These are phyloP conservation scores for Acrocephalus kingi DNA, from an alignment of 2,113 vertebrate genomes.

Conservation along the genomic window DNA sequence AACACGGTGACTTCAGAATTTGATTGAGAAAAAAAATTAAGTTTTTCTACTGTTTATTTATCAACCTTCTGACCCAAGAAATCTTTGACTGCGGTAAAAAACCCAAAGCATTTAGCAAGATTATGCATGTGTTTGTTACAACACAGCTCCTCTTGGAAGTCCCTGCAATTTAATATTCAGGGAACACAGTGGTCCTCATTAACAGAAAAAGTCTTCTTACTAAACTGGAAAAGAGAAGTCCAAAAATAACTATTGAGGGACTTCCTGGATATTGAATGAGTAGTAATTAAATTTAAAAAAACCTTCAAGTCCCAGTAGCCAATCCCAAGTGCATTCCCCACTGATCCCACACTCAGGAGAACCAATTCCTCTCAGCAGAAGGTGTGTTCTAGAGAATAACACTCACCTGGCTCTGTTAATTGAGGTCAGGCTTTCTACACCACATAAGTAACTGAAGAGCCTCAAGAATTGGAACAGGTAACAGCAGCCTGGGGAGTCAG, in stretches of 20 bases:
- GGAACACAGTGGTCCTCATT: neutral
- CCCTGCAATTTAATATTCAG: neutral
- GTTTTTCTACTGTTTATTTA: neutral
- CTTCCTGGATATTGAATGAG: neutral
- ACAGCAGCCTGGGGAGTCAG: neutral
- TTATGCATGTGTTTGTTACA: neutral
- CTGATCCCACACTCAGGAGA: neutral
- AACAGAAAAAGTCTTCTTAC: neutral
- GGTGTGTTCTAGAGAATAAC: neutral
- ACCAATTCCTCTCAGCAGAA: neutral
- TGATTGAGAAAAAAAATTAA: neutral
- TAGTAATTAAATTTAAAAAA: neutral
- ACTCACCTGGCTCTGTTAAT: neutral
- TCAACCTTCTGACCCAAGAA: neutral
- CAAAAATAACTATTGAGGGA: neutral
- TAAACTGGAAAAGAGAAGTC: neutral
- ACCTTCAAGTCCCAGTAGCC: neutral
- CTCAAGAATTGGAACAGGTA: neutral
- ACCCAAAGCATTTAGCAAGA: neutral
- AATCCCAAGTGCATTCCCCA: neutral
- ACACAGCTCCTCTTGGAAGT: neutral
- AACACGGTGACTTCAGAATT: neutral
- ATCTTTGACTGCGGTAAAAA: neutral
- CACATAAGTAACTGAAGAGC: neutral
- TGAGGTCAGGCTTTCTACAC: neutral